A percentile compares a stretch with the other conserved stretches of the same genome.
phyloP scores from a whole-genome alignment of 2,797 vertebrate genomes.

The Brachymystax lenok region DNA sequence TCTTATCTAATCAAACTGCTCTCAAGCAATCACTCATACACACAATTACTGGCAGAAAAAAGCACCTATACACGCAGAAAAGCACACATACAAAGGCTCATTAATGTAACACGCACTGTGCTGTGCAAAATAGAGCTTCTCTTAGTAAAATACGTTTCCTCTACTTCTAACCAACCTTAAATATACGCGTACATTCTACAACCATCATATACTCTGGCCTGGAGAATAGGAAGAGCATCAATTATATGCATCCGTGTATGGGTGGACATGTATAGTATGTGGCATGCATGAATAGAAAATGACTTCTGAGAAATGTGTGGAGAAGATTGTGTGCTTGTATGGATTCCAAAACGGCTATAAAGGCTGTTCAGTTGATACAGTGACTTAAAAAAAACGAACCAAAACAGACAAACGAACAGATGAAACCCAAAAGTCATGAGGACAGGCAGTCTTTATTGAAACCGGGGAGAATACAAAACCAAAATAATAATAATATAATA shows the following conservation, averaged over 20 bases:
- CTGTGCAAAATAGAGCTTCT: constrained; percentile 77
- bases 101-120: background rate
- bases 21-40: background rate
- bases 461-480: constrained; percentile 87
- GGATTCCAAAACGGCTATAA: constrained; percentile 23
- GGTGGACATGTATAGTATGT: constrained; percentile 1
- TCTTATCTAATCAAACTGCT: background rate
- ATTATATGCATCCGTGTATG: constrained; percentile 14
- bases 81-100: constrained; percentile 8
- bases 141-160: constrained; percentile 75
- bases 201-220: constrained; percentile 38
- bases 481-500: constrained; percentile 78
- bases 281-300: background rate
- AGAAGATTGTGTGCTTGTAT: background rate
- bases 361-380: constrained; percentile 44
- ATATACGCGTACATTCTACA: constrained; percentile 51
- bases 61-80: background rate
- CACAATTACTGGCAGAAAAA: background rate
- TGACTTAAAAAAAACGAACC: constrained; percentile 36
- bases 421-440: constrained; percentile 82
- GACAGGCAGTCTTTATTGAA: constrained; percentile 99
- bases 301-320: constrained; percentile 22
- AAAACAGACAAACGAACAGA: constrained; percentile 72
- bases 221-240: constrained; percentile 33
- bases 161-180: constrained; percentile 60